Evolutionary conservation across 2,888 invertebrate species (phyloP), one percentile per base, ranked within the genome.

Genomic region (Conchocele bisecta): DNA sequence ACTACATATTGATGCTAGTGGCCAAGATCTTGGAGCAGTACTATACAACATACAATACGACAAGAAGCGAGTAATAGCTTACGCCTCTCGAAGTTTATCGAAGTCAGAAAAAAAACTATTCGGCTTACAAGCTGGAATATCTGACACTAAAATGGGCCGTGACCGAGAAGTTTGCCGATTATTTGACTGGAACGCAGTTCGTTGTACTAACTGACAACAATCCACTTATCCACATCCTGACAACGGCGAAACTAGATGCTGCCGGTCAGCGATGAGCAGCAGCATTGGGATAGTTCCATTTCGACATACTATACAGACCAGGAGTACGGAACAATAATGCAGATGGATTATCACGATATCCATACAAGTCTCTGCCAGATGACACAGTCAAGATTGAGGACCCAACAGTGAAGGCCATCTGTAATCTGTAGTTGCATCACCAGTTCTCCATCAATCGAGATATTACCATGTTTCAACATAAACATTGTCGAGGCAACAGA

Each of bases 81-180:
- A 61, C 48, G 75, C 75, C 4, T 70, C 68, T 15, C 5, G 75
- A 17, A 53, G 60, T 26, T 37, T 77, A n/a, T 51, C 44, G n/a
- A 17, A 53, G 42, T 22, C 35, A 63, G 13, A 73, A 77, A 29
- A 24, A 51, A 20, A 76, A 73, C 22, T 77, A 73, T 29, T 46
- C 68, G 11, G 54, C 69, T 2, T 74, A 63, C 41, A 72, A 80
- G 26, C 37, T 70, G 39, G 72, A 80, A 20, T 72, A 75, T 54
- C 33, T 80, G 0, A 44, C 67, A 0, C 39, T 80, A 2, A 75
- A 73, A 33, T 79, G 76, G 76, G 69, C 69, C 1, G 50, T 76
- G 5, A 65, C 69, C 0, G 75, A 77, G 3, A 80, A 73, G 11
- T 67, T 54, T 35, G 13, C 35, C 13, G 53, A 54, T 31, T 54